A percentile compares a stretch with the other conserved stretches of the same genome.
Conservation (phyloP, 1,140 invertebrate genomes). For the Aethina tumida region DNA sequence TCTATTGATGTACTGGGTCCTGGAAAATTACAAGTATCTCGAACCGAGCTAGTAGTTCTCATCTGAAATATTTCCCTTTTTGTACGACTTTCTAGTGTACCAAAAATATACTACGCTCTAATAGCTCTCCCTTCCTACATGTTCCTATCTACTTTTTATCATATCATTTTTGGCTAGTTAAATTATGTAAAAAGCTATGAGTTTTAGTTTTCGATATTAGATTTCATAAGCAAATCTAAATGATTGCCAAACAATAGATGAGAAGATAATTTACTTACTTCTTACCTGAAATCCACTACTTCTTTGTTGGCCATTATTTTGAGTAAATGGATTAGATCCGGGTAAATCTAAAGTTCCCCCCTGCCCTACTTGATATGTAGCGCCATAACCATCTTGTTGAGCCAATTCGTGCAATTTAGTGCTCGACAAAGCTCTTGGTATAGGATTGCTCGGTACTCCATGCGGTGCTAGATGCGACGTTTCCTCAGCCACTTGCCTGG, state of each 20-base stretch:
- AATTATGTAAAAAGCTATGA: background rate
- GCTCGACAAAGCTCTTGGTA: conserved; percentile 81
- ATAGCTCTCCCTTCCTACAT: too few relatives aligned
- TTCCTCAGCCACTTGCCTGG: conserved; percentile 73
- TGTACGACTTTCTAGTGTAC: background rate
- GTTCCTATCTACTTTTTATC: too few relatives aligned
- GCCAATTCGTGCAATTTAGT: conserved; percentile 64
- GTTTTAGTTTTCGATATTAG: background rate
- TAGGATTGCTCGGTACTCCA: conserved; percentile 89
- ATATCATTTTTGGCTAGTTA: background rate
- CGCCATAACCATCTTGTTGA: conserved; percentile 59
- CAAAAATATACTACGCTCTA: background rate
- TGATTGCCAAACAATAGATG: background rate
- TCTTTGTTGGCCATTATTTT: conserved; percentile 22
- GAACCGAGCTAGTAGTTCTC: conserved; percentile 11
- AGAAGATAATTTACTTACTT: conserved; percentile 18
- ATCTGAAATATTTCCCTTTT: conserved; percentile 15
- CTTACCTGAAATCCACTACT: conserved; percentile 24
- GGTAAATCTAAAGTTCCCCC: conserved; percentile 56
- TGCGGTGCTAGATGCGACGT: conserved; percentile 85
- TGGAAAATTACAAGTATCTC: conserved; percentile 14
- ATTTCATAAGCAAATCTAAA: background rate
- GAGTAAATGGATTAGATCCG: conserved; percentile 43
- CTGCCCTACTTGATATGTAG: conserved; percentile 55
- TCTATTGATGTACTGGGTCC: conserved; percentile 16